Evolutionary conservation across 1,140 invertebrate genomes (phyloP), one percentile per base, ranked within the genome.

Genomic region (Yoshiicerus persimilis): DNA sequence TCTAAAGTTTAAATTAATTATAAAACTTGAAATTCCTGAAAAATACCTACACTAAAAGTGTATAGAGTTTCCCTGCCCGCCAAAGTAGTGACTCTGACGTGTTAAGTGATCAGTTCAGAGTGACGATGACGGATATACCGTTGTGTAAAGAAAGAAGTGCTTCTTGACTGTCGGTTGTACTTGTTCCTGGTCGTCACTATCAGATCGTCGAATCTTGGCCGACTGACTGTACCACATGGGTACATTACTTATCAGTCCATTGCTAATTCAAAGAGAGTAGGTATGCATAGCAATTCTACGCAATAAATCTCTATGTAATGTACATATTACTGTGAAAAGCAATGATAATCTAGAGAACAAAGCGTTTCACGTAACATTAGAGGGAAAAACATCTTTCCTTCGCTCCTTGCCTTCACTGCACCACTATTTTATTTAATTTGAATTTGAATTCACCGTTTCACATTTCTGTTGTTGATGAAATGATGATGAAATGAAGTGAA

Each of bases 361-460:
- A 56, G 47, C 47, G 47, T n/a, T n/a, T n/a, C 20, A 56, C 16
- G 20, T 56, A 56, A 56, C n/a, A n/a, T n/a, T n/a, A n/a, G n/a
- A n/a, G n/a, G n/a, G n/a, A n/a, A n/a, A 56, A 56, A 56, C n/a
- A 56, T 56, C 13, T 20, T 56, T 5, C n/a, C n/a, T n/a, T n/a
- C n/a, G n/a, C 47, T 16, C 47, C 47, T 4, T 20, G 11, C 16
- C 11, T 11, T 56, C n/a, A n/a, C n/a, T 16, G 64, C 64, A 70
- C 23, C 23, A 27, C 10, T 10, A 27, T 70, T 70, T 70, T 70
- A 30, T 70, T 80, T 80, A 20, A 5, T 20, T 36, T 80, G 36
- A 34, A 80, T 80, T 80, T n/a, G 32, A 80, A 80, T 80, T 80
- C 75, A 80, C 75, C 34, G 75, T 80, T 80, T n/a, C 75, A 36